Conservation (phyloP, 2,113 vertebrate species). For the Cathartes aura region DNA sequence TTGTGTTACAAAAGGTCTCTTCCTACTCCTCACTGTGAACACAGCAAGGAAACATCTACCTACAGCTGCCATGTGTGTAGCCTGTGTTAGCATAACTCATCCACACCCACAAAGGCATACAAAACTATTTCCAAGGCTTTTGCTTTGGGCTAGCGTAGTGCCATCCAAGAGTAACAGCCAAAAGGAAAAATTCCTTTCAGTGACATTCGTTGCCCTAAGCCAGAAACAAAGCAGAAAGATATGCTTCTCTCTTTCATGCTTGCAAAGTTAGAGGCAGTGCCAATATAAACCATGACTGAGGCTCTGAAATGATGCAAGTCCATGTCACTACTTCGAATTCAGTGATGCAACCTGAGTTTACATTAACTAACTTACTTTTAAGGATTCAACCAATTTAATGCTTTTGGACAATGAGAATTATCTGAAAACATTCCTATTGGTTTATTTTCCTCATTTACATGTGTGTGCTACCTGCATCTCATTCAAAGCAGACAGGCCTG, state of each 20-base stretch:
- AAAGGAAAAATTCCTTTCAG: neutral
- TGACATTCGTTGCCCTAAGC: neutral
- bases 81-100: neutral
- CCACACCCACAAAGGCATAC: conserved; percentile 6
- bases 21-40: neutral
- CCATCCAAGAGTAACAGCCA: neutral
- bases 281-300: neutral
- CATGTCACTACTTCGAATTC: neutral
- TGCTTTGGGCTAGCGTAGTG: conserved; percentile 5
- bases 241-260: neutral
- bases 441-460: neutral
- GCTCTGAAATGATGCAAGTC: neutral
- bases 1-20: neutral
- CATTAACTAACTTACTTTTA: neutral
- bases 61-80: neutral
- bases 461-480: neutral
- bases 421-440: neutral
- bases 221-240: neutral
- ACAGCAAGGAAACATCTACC: neutral
- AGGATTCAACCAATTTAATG: neutral
- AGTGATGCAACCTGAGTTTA: neutral
- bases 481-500: neutral
- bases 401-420: neutral
- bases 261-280: neutral
- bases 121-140: neutral